Evolutionary conservation across 2,888 invertebrate genomes (phyloP).

Genomic region (Harpalus rubripes): DNA sequence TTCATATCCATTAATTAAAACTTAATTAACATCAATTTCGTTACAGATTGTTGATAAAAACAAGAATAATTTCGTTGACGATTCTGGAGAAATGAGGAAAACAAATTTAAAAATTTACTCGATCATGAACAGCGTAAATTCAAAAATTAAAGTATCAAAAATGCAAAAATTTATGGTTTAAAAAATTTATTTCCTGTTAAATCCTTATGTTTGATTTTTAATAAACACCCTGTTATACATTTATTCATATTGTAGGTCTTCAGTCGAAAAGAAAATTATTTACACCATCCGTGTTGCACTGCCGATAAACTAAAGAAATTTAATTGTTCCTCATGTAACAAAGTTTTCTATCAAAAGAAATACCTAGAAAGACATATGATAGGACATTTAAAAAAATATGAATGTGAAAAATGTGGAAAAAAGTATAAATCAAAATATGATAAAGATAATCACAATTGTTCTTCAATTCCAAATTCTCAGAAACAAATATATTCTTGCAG

Average conservation of each 20-base stretch:
- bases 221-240: background rate
- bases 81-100: too few species aligned
- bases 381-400: slow-evolving; percentile 73
- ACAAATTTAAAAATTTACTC: too few species aligned
- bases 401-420: slow-evolving; percentile 72
- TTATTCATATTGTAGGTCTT: slow-evolving; percentile 74
- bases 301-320: slow-evolving; percentile 65
- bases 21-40: too few species aligned
- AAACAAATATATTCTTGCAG: slow-evolving; percentile 71
- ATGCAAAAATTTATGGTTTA: too few species aligned
- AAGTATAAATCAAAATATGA: slow-evolving; percentile 71
- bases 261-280: slow-evolving; percentile 76
- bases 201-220: too few species aligned
- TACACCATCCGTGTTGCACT: slow-evolving; percentile 74
- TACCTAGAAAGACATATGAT: slow-evolving; percentile 77
- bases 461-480: slow-evolving; percentile 68
- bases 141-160: too few species aligned
- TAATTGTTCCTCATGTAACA: slow-evolving; percentile 74
- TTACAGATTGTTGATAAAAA: too few species aligned
- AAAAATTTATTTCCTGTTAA: too few species aligned
- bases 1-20: too few species aligned
- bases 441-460: slow-evolving; percentile 72
- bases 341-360: slow-evolving; percentile 77
- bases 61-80: too few species aligned
- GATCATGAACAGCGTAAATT: too few species aligned